Evolutionary conservation across 2,888 invertebrate genomes (phyloP), one percentile per base, ranked within the genome.

Genomic region (Dione juno): DNA sequence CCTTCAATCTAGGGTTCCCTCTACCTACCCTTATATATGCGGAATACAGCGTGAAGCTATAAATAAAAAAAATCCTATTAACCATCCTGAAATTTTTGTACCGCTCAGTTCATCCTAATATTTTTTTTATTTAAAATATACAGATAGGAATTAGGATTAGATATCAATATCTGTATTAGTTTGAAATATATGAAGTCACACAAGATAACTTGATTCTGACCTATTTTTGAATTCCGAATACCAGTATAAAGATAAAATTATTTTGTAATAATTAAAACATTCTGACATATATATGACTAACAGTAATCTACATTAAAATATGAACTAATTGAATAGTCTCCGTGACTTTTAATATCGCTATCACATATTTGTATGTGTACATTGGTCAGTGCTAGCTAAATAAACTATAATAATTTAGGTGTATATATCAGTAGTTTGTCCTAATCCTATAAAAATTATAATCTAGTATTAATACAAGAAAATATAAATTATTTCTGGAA

Each of bases 351-450:
- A 16, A 10, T 50, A 11, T 35, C 13, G 53, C 53, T 53, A n/a
- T 53, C 14, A 14, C 3, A 21, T 52, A 21, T 52, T 52, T 13
- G 11, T 13, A 52, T 21, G 21, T 13, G 7, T 52, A 52, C 13
- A 14, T 28, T 28, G 28, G 28, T 28, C 13, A 28, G 14, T 8
- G 19, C 28, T 21, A 53, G 28, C 14, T 14, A 53, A 14, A 53
- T 54, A 54, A n/a, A 53, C 21, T 53, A 7, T 53, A 14, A n/a
- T n/a, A 45, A 45, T 28, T 35, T 54, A n/a, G 16, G n/a, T 54
- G n/a, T 54, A 54, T 54, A 54, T 37, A 37, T 37, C 16, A 54
- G 54, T 37, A 54, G 54, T 54, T 54, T 54, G 35, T n/a, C 28
- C 53, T 54, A 54, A 35, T 54, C 35, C 53, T 54, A n/a, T 28